phyloP scores from a whole-genome alignment of 2,888 invertebrate genomes.

The Acrobasis repandana region DNA sequence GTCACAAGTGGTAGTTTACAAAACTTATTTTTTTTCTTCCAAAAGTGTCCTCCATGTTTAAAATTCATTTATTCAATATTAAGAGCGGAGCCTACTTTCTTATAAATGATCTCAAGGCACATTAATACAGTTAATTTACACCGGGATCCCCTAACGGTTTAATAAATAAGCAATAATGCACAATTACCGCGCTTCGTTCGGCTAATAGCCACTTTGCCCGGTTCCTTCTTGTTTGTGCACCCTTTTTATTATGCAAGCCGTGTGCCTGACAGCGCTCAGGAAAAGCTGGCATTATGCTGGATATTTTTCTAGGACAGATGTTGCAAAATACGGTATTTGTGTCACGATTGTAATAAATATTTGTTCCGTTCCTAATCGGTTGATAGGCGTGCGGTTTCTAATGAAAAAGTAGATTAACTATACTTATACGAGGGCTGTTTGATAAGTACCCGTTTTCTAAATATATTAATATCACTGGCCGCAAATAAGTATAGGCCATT shows the following conservation, averaged over 20 bases:
- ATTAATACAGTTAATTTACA: conserved; percentile 4
- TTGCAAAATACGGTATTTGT: no score
- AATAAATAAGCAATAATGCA: conserved; percentile 22
- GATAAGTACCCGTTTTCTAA: no score
- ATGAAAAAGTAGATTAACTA: no score
- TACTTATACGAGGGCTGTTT: no score
- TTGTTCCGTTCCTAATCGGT: no score
- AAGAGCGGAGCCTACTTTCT: background rate
- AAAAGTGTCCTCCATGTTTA: background rate
- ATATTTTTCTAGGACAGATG: no score
- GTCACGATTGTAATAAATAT: no score
- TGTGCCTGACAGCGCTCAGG: conserved; percentile 14
- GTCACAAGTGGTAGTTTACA: no score
- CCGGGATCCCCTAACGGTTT: conserved; percentile 14
- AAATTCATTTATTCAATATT: background rate
- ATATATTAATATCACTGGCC: no score
- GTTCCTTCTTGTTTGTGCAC: background rate
- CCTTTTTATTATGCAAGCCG: conserved; percentile 24
- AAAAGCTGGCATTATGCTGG: background rate
- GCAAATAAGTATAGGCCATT: no score
- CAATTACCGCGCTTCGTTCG: conserved; percentile 15
- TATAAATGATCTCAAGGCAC: background rate
- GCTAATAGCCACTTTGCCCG: conserved; percentile 21
- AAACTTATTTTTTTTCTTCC: no score
- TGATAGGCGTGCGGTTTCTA: no score